These are phyloP conservation scores for Drosophila kokeensis DNA, from an alignment of 2,888 invertebrate species.

Conservation along the genomic window DNA sequence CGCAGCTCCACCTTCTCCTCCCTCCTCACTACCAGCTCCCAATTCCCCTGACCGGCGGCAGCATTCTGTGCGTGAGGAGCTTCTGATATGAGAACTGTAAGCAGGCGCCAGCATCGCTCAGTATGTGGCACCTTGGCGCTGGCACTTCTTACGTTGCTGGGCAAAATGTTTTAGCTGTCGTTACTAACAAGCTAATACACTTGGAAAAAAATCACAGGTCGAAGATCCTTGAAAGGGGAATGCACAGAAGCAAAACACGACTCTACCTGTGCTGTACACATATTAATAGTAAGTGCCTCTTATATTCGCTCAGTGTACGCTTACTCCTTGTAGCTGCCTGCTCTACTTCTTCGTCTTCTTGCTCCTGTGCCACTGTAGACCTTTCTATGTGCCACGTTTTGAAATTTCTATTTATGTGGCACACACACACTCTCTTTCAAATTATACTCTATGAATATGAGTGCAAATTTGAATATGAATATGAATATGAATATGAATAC, in stretches of 20 bases:
- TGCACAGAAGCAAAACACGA: neutral
- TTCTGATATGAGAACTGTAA: conserved; percentile 32
- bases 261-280: neutral
- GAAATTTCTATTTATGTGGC: conserved; percentile 57
- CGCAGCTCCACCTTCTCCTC: neutral
- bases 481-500: conserved; percentile 20
- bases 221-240: neutral
- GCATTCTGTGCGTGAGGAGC: conserved; percentile 66
- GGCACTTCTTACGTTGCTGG: conserved; percentile 57
- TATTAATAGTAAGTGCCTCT: neutral
- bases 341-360: conserved; percentile 4
- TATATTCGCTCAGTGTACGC: conserved; percentile 1
- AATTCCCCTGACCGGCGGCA: conserved; percentile 9
- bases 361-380: neutral
- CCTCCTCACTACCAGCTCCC: neutral
- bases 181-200: conserved; percentile 60
- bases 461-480: conserved; percentile 36
- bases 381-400: conserved; percentile 44
- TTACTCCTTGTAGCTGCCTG: conserved; percentile 4
- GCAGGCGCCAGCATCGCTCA: conserved; percentile 45
- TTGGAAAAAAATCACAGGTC: neutral
- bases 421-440: conserved; percentile 9
- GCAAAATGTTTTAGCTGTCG: conserved; percentile 31
- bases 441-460: conserved; percentile 13
- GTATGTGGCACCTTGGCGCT: conserved; percentile 64